Evolutionary conservation across 2,888 invertebrate genomes (phyloP).

Genomic region (Nomada lathburiana): DNA sequence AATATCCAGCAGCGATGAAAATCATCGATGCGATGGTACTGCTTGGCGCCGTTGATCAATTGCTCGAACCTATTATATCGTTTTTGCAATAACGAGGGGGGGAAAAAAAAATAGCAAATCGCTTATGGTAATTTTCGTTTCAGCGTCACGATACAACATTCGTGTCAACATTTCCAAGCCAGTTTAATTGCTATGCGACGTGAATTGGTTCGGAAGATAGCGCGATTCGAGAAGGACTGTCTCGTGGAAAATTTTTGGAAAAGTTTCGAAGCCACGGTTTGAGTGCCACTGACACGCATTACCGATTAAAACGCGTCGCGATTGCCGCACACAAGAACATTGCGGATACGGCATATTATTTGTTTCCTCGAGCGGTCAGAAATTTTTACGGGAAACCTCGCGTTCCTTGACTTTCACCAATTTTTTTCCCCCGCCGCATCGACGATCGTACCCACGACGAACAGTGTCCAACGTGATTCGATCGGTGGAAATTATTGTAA

Average conservation of each 20-base stretch:
- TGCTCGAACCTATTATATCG: too few relatives aligned
- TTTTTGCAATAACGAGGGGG: not conserved
- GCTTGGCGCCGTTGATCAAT: not conserved
- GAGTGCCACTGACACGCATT: conserved; percentile 57
- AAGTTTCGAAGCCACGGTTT: conserved; percentile 29
- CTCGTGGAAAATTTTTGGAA: conserved; percentile 21
- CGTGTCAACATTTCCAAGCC: not conserved
- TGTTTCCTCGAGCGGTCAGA: conserved; percentile 18
- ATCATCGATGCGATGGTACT: too few relatives aligned
- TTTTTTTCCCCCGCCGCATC: conserved; percentile 8
- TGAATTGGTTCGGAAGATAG: not conserved
- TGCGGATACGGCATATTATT: conserved; percentile 34
- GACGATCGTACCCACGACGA: not conserved
- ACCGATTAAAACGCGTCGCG: conserved; percentile 60
- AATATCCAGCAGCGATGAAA: too few relatives aligned
- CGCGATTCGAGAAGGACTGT: not conserved
- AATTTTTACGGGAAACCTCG: conserved; percentile 39
- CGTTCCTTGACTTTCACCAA: conserved; percentile 19
- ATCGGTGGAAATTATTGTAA: not conserved
- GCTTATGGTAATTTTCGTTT: conserved; percentile 5
- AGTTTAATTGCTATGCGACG: not conserved
- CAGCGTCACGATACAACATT: not conserved
- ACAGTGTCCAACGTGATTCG: not conserved
- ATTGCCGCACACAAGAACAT: conserved; percentile 40
- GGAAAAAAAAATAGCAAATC: not conserved